Conservation (phyloP, 2,888 invertebrate genomes). For the Drosophila kokeensis region DNA sequence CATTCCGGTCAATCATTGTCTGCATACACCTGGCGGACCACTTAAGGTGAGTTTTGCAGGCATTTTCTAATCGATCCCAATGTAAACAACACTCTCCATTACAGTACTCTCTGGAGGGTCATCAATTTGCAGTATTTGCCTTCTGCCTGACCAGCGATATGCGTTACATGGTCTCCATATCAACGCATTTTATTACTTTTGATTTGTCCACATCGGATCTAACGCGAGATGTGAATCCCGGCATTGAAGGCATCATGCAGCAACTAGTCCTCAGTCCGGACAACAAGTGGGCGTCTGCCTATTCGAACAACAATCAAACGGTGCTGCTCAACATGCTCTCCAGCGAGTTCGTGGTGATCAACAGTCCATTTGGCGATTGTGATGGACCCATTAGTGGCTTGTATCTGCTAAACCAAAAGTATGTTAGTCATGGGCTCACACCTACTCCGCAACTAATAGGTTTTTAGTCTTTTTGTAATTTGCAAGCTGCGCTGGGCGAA, state of each 20-base stretch:
- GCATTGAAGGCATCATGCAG: conserved; percentile 98
- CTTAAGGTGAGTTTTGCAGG: conserved; percentile 88
- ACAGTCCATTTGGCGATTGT: conserved; percentile 91
- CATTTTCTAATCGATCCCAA: background rate
- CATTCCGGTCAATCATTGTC: conserved; percentile 96
- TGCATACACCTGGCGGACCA: conserved; percentile 99
- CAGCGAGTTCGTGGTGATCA: conserved; percentile 95
- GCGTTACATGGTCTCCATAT: conserved; percentile 97
- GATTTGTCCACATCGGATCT: conserved; percentile 98
- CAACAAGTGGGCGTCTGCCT: conserved; percentile 97
- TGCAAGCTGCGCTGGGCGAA: conserved; percentile 91
- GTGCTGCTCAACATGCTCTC: conserved; percentile 96
- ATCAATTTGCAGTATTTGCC: conserved; percentile 98
- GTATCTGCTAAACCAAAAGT: conserved; percentile 88
- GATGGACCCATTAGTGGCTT: conserved; percentile 87
- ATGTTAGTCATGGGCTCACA: background rate
- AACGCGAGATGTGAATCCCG: conserved; percentile 96
- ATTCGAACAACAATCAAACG: conserved; percentile 98
- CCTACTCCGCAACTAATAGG: background rate
- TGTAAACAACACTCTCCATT: conserved; percentile 35
- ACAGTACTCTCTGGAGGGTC: conserved; percentile 98
- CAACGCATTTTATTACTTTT: conserved; percentile 98
- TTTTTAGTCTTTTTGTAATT: conserved; percentile 89
- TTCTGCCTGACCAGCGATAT: conserved; percentile 95
- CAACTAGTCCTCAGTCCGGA: conserved; percentile 96